Conservation (phyloP, 2,888 invertebrate species). For the Agonum fuliginosum region DNA sequence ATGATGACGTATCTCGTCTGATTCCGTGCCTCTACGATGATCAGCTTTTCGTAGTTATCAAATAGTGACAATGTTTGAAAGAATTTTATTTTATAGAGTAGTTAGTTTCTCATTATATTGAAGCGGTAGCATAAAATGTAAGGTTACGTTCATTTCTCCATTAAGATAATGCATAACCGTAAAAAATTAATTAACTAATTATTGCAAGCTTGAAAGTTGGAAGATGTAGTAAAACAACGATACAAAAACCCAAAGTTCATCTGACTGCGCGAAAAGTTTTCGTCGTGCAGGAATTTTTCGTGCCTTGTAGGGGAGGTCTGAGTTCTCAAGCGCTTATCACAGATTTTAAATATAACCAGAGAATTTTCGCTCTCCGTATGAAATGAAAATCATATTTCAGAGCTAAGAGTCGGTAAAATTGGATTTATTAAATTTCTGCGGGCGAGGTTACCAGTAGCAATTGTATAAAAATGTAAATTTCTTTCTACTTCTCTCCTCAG, state of each 20-base stretch:
- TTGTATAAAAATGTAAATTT: conserved; percentile 61
- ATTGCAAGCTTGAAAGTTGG: not conserved
- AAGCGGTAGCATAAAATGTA: not conserved
- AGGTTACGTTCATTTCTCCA: not conserved
- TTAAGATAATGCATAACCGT: not conserved
- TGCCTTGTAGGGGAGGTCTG: not conserved
- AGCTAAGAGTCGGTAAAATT: conserved; percentile 59
- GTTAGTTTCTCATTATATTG: not conserved
- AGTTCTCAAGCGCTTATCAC: conserved; percentile 42
- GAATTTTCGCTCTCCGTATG: conserved; percentile 56
- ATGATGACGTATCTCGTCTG: no score
- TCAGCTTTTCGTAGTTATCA: no score
- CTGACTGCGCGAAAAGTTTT: conserved; percentile 5
- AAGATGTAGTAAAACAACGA: not conserved
- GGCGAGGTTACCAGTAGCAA: conserved; percentile 55
- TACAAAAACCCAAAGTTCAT: not conserved
- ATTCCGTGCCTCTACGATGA: no score
- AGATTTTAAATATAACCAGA: conserved; percentile 59
- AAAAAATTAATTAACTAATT: conserved; percentile 10
- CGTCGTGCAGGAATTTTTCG: not conserved
- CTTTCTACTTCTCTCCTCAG: conserved; percentile 53
- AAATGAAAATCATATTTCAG: conserved; percentile 60
- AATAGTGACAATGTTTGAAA: no score
- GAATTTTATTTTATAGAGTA: no score
- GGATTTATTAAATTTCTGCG: conserved; percentile 60